A percentile compares a stretch with the other conserved stretches of the same genome.
phyloP scores from a whole-genome alignment of 2,888 invertebrate species.

The Nyleta sp. region DNA sequence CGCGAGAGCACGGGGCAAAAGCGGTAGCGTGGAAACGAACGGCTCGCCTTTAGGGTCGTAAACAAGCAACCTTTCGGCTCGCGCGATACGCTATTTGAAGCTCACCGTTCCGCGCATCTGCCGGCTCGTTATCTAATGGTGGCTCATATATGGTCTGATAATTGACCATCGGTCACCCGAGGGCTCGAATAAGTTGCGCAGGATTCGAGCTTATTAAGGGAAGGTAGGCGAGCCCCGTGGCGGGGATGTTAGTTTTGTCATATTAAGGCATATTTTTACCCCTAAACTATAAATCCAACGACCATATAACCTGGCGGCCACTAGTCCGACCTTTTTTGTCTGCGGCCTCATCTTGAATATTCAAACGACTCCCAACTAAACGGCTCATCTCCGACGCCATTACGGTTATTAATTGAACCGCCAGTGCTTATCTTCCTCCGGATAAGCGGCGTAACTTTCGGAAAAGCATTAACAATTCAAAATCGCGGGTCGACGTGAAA shows the following conservation, averaged over 20 bases:
- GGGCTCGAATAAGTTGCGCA: conserved; percentile 73
- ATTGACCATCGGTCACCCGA: conserved; percentile 75
- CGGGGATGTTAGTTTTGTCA: conserved; percentile 60
- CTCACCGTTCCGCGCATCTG: conserved; percentile 74
- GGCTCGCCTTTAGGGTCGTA: conserved; percentile 67
- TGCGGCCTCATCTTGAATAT: conserved; percentile 35
- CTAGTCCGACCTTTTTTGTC: conserved; percentile 30
- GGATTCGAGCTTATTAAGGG: conserved; percentile 77
- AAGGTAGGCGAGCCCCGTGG: conserved; percentile 52
- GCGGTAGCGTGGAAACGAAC: conserved; percentile 41
- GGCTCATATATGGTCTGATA: conserved; percentile 77
- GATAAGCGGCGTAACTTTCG: too few species aligned
- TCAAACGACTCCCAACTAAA: conserved; percentile 28
- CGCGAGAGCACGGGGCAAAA: conserved; percentile 21
- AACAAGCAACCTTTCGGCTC: conserved; percentile 68
- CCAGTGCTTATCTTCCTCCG: background rate
- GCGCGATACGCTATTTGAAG: conserved; percentile 52
- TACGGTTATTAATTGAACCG: conserved; percentile 35
- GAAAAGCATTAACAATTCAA: too few species aligned
- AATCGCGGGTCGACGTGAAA: too few species aligned
- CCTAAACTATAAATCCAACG: conserved; percentile 49
- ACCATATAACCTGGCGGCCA: conserved; percentile 33
- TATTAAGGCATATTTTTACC: conserved; percentile 49
- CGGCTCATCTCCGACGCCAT: conserved; percentile 36
- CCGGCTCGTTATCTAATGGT: conserved; percentile 81